Base-by-base conservation (phyloP, 2,797 vertebrate genomes). In the Sebastes diploproa region DNA sequence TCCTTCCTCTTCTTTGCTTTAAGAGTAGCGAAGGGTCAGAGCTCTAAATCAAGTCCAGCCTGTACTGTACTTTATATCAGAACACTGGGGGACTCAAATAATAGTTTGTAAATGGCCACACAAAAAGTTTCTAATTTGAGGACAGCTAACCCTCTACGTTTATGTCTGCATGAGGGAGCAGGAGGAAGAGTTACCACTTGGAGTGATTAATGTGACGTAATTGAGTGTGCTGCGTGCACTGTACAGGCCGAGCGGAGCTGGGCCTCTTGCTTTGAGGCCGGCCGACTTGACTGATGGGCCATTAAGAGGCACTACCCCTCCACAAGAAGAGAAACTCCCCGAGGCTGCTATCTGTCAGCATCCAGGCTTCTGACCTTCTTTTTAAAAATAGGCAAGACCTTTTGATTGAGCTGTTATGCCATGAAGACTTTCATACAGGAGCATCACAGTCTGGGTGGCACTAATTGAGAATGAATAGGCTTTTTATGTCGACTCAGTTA, bases 131-230 rank as follows among this genome's bases (percentile, higher is more conserved):
- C 50, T 63, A 72, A 80, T 86, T 32, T 64, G 55, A 82, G 58
- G 64, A 67, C 69, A 68, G 66, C 22, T 56, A 58, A 4, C 18
- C 20, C 54, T 69, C 55, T 66, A 70, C 66, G 18, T 63, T 82
- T 86, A 2, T 67, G 32, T 83, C 81, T 84, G 89, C 84, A 82
- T 74, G 82, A 88, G 38, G 82, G 66, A 83, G 81, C 84, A 76
- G 75, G 86, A 86, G 82, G 88, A 90, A 91, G 78, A 70, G 68
- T 72, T 86, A 65, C 82, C 75, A 68, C 80, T 80, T 8, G 50
- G 58, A 54, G 60, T 88, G 90, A 95, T 89, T 92, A 87, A 95
- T 92, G 91, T 87, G 90, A 89, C 61, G 82, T 94, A 91, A 93
- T 91, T 91, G 90, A 89, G 27, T 81, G 91, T 72, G 80, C 77